These are phyloP conservation scores for Vulpes ferrilata DNA, from an alignment of 2,113 vertebrate genomes.

Conservation along the genomic window DNA sequence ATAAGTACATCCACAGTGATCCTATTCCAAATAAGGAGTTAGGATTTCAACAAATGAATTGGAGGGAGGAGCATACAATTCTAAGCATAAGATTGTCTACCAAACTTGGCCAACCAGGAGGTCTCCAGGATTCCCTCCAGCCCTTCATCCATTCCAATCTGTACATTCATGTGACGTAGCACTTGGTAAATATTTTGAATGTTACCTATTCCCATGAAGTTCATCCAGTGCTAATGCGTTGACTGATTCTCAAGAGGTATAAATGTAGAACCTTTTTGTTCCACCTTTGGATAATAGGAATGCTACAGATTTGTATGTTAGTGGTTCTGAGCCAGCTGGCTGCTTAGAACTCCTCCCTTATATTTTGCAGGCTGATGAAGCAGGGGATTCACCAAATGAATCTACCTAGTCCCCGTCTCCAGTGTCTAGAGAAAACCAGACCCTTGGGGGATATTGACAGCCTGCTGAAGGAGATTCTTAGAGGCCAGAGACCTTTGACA, in stretches of 20 bases:
- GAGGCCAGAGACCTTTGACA: not conserved
- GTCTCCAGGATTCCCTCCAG: not conserved
- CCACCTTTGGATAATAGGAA: not conserved
- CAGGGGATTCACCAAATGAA: not conserved
- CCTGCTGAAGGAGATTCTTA: not conserved
- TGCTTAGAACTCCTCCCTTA: not conserved
- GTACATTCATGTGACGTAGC: not conserved
- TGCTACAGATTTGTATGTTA: not conserved
- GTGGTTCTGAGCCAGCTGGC: not conserved
- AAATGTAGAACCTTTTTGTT: not conserved
- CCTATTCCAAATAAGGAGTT: not conserved
- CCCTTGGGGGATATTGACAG: not conserved
- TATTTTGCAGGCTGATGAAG: not conserved
- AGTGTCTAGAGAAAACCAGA: not conserved
- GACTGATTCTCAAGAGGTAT: not conserved
- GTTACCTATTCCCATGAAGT: not conserved
- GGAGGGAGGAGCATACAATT: not conserved
- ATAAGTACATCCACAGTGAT: not conserved
- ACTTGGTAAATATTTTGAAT: not conserved
- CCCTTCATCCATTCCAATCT: not conserved
- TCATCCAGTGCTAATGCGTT: not conserved
- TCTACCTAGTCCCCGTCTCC: not conserved
- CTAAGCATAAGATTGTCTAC: not conserved
- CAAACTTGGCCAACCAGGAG: not conserved
- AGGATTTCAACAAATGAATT: not conserved